Base-by-base conservation (phyloP, 2,888 invertebrate species). In the Dinocampus coccinellae region DNA sequence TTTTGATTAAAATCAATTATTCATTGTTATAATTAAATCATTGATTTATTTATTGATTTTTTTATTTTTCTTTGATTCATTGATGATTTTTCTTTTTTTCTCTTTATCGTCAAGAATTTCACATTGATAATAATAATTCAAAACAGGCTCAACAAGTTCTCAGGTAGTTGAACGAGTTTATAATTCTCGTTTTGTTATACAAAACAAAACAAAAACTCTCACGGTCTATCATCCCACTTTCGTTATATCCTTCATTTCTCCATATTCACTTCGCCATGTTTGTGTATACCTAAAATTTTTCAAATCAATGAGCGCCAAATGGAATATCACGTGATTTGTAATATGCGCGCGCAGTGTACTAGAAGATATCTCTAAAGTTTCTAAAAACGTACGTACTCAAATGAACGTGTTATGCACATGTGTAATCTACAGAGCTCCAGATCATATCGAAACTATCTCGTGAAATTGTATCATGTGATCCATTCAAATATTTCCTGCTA, bases 1-100 rank as follows among this genome's bases (percentile, higher is more conserved):
- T 82, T 82, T 79, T 77, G 80, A 78, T 76, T 64, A 72, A 78
- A 77, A 77, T n/a, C 42, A 24, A 52, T 63, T 39, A 53, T 57
- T 13, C 4, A 22, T 20, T 36, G 33, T 11, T 47, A 33, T n/a
- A n/a, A 33, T 9, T 42, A 22, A 29, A 1, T 52, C 20, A 9
- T 34, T 65, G 33, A 39, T 70, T 67, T 33, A 52, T 53, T 29
- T 29, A 29, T 4, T 29, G 3, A 29, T 29, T 29, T 4, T 29
- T 4, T 29, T 7, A 29, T n/a, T 29, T 4, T 29, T 29, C 7
- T 4, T 29, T 29, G 29, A 29, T 29, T 4, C 29, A 29, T 4
- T 29, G n/a, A n/a, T n/a, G n/a, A n/a, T n/a, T n/a, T n/a, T n/a
- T n/a, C n/a, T n/a, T n/a, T n/a, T n/a, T n/a, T n/a, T n/a, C n/a